Base-by-base conservation (phyloP, 2,888 invertebrate genomes). In the Megastigmus dorsalis region DNA sequence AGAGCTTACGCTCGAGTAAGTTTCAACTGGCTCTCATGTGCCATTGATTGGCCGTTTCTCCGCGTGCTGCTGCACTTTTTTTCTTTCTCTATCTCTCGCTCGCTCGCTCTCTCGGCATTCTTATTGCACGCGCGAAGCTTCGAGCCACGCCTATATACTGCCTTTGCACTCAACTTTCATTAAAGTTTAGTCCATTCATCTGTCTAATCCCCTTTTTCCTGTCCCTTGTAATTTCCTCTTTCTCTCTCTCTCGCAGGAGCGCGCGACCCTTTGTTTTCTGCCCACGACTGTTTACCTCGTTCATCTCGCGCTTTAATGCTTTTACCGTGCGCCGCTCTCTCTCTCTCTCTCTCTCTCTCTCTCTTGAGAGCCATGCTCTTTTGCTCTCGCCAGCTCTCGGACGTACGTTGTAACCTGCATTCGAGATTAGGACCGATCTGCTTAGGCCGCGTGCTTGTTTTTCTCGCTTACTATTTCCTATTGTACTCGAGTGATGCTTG, bases 101-200 rank as follows among this genome's bases (percentile, higher is more conserved):
- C 18, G 10, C 28, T 15, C 54, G 18, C 1, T n/a, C n/a, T n/a
- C n/a, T n/a, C 41, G 3, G 41, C 18, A 18, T 55, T 55, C 54
- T 55, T 55, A 55, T 55, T 55, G n/a, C n/a, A 55, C 18, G 33
- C 30, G 15, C 20, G 23, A 20, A 43, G 41, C 30, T 26, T 28
- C n/a, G n/a, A n/a, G n/a, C n/a, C 20, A 5, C 65, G 3, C 20
- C 60, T 28, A n/a, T n/a, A n/a, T 45, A 9, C 2, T 18, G 4
- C 3, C 36, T 30, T 2, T 23, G 20, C 43, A 30, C 36, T 33
- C 30, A n/a, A n/a, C 59, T 59, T 59, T 60, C 43, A 60, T 60
- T 69, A 69, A 52, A 60, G 20, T 60, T 69, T 28, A 52, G 60
- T 28, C 60, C 30, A 54, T 41, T 66, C 67, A 57, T 55, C 57